Conservation (phyloP, 2,888 invertebrate species). For the Allygus modestus region DNA sequence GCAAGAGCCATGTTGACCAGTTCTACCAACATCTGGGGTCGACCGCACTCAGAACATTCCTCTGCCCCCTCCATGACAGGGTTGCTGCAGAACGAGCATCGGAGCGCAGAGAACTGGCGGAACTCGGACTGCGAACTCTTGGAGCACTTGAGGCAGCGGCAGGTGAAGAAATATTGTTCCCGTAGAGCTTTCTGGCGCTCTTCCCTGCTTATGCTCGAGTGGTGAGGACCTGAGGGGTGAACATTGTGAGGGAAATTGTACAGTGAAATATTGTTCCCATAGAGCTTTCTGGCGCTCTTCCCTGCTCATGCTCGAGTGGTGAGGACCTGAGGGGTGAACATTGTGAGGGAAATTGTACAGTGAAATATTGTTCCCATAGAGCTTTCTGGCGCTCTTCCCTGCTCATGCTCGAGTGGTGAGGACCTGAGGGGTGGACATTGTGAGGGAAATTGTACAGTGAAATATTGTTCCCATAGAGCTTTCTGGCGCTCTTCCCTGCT, state of each 20-base stretch:
- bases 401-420: constrained; percentile 83
- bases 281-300: constrained; percentile 81
- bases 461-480: constrained; percentile 83
- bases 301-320: constrained; percentile 81
- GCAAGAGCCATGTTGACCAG: constrained; percentile 50
- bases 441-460: constrained; percentile 70
- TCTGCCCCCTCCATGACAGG: constrained; percentile 55
- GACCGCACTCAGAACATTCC: constrained; percentile 54
- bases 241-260: constrained; percentile 58
- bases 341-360: constrained; percentile 49
- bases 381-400: constrained; percentile 79
- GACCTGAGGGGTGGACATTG: constrained; percentile 74
- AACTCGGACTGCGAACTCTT: constrained; percentile 64
- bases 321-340: constrained; percentile 77
- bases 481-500: constrained; percentile 79
- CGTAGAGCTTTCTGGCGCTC: constrained; percentile 81
- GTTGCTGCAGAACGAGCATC: constrained; percentile 61
- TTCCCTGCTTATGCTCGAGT: constrained; percentile 79
- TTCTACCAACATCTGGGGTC: constrained; percentile 37
- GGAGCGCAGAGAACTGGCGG: constrained; percentile 64
- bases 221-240: constrained; percentile 80
- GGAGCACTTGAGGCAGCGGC: constrained; percentile 84
- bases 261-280: constrained; percentile 83
- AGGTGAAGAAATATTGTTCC: constrained; percentile 88
- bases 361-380: constrained; percentile 84